Conservation (phyloP, 1,140 invertebrate genomes). For the Melipona quadrifasciata region DNA sequence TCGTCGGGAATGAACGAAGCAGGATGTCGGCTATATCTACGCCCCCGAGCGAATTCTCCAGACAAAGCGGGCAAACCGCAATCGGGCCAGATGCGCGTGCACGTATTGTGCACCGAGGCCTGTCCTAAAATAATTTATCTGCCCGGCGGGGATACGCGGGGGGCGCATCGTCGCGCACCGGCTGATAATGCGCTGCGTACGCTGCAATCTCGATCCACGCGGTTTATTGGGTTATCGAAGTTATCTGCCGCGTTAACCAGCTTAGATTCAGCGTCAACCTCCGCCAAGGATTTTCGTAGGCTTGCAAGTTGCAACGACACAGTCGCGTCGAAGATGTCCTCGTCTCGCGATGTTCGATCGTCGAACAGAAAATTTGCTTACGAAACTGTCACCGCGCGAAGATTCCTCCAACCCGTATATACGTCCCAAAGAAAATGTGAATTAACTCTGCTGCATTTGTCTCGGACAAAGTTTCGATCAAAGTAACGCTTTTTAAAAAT, state of each 20-base stretch:
- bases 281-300: constrained; percentile 24
- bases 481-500: no score
- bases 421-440: no score
- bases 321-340: neutral
- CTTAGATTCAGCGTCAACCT: neutral
- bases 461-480: no score
- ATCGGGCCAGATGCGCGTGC: constrained; percentile 58
- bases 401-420: no score
- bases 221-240: constrained; percentile 63
- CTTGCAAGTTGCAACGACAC: constrained; percentile 13
- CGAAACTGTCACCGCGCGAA: neutral
- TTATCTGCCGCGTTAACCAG: constrained; percentile 45
- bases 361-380: neutral
- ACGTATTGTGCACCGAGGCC: constrained; percentile 56
- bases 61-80: constrained; percentile 66
- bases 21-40: constrained; percentile 72
- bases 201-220: constrained; percentile 49
- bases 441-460: no score
- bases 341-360: neutral
- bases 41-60: constrained; percentile 71
- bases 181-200: constrained; percentile 47
- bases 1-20: constrained; percentile 66
- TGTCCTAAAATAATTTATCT: constrained; percentile 67
- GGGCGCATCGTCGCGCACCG: constrained; percentile 2
- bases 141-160: constrained; percentile 22